Conservation (phyloP, 1,140 invertebrate species). For the Holcopasites calliopsidis region DNA sequence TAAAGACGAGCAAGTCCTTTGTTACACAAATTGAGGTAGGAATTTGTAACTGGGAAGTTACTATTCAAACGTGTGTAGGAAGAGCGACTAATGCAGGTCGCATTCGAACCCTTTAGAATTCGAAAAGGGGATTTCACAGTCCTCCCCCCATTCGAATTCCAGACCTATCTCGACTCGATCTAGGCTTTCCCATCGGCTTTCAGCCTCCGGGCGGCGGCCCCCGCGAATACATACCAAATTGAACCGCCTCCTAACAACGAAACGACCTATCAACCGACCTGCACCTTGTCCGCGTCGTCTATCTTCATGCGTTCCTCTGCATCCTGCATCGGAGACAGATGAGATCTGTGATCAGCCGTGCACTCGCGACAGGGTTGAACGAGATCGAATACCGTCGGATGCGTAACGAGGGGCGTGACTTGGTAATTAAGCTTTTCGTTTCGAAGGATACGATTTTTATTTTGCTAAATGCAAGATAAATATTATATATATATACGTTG, state of each 20-base stretch:
- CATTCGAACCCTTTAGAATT: conserved; percentile 25
- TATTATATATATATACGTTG: no score
- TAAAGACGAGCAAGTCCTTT: no score
- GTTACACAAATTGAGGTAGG: background rate
- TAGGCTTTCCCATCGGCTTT: background rate
- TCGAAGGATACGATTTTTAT: no score
- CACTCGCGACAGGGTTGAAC: background rate
- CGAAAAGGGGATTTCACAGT: background rate
- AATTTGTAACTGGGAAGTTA: background rate
- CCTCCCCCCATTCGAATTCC: conserved; percentile 10
- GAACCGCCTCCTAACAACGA: conserved; percentile 33
- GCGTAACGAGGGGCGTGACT: background rate
- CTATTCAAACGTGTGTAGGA: conserved; percentile 1
- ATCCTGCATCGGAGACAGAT: conserved; percentile 1
- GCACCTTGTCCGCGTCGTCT: background rate
- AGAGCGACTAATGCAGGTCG: conserved; percentile 41
- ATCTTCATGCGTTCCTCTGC: background rate
- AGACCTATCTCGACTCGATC: background rate
- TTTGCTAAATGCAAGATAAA: no score
- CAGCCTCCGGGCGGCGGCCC: background rate
- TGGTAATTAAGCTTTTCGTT: background rate
- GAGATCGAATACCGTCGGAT: background rate
- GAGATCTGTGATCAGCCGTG: conserved; percentile 1
- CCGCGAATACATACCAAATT: conserved; percentile 41
- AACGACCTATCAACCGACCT: conserved; percentile 1